Evolutionary conservation across 2,113 vertebrate species (phyloP).

Genomic region (Ictalurus furcatus): DNA sequence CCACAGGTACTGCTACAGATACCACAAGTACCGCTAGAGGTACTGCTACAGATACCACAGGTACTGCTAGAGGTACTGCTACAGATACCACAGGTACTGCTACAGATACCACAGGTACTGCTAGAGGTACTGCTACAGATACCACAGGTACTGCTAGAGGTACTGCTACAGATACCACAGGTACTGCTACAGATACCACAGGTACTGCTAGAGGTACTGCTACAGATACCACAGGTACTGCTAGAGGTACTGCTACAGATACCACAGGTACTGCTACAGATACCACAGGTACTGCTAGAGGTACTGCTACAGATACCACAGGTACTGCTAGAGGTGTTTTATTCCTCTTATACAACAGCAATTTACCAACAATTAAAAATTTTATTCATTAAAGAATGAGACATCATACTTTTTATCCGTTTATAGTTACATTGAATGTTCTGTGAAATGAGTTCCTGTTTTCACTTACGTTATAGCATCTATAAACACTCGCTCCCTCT

Average conservation of each 20-base stretch:
- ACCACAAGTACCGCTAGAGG: not conserved
- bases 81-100: not conserved
- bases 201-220: too few species aligned
- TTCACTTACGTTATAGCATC: too few species aligned
- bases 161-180: not conserved
- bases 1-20: not conserved
- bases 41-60: not conserved
- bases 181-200: not conserved
- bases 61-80: not conserved
- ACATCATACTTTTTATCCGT: too few species aligned
- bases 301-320: not conserved
- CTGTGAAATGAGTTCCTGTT: too few species aligned
- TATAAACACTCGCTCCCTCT: too few species aligned
- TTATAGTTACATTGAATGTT: too few species aligned
- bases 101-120: not conserved
- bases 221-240: not conserved
- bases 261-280: not conserved
- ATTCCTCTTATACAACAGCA: too few species aligned
- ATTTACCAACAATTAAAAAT: too few species aligned
- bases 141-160: not conserved
- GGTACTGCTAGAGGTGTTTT: not conserved
- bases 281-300: not conserved
- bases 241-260: not conserved
- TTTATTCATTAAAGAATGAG: too few species aligned
- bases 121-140: not conserved